Base-by-base conservation (phyloP, 2,113 vertebrate genomes). In the Trichomycterus rosablanca region DNA sequence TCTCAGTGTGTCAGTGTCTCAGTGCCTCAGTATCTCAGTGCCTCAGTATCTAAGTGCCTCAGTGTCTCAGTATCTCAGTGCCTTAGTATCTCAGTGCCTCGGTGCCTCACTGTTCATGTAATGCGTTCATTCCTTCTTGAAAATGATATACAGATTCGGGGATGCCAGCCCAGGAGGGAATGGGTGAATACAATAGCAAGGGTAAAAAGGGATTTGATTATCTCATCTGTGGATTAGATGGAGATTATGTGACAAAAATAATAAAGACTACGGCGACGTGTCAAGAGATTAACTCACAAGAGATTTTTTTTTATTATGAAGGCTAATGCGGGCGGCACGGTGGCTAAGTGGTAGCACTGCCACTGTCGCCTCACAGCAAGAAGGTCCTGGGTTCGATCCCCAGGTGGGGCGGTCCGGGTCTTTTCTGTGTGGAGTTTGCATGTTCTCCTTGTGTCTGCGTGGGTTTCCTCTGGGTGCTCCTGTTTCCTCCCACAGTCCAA, bases 181-280 rank as follows among this genome's bases (percentile, higher is more conserved):
- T 75, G 53, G 53, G 71, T 68, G 72, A 77, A 78, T 67, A 77
- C 72, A 76, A 77, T 67, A 39, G 19, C 43, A 42, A 71, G 30
- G 44, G 72, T 70, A 65, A 72, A 81, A 76, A 77, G 70, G 73
- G 75, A 78, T 85, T 81, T 83, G 62, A 77, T 79, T 80, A 78
- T 80, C 74, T 81, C 78, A 72, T 76, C 54, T 18, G 34, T 1
- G 73, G 68, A 81, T 82, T 68, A 80, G 70, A 79, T 53, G 71
- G 76, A 80, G 78, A 83, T 80, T 79, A 75, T 72, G 73, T 39
- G 22, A 55, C n/a, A 56, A 51, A 39, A 63, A 30, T 30, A 70
- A 76, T 72, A 78, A 78, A 72, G 72, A 80, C 34, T 74, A 66
- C 66, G 63, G 66, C 67, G 75, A 69, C 67, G 63, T 73, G 68